Percentiles rank a stretch among this genome's conserved stretches.
phyloP scores from a whole-genome alignment of 2,797 vertebrate genomes.

The Sebastes itinus region DNA sequence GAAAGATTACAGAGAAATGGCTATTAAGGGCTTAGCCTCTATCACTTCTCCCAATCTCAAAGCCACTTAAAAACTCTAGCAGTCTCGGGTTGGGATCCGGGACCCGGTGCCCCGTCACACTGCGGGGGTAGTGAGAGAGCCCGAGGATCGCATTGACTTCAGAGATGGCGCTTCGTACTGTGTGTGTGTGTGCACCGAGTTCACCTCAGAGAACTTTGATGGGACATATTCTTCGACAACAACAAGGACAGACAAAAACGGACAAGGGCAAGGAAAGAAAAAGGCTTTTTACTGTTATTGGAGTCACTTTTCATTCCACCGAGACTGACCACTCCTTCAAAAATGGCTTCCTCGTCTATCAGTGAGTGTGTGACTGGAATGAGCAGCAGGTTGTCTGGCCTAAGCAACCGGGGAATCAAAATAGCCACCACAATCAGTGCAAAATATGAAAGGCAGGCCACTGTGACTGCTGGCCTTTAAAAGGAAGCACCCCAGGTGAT shows the following conservation, averaged over 20 bases:
- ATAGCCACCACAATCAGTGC: constrained; percentile 79
- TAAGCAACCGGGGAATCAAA: constrained; percentile 76
- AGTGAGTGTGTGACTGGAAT: constrained; percentile 67
- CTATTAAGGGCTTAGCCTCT: constrained; percentile 88
- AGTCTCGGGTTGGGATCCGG: constrained; percentile 79
- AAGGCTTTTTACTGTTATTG: constrained; percentile 48
- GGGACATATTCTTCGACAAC: constrained; percentile 49
- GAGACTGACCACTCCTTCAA: constrained; percentile 73
- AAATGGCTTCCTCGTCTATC: constrained; percentile 74
- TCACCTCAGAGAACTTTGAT: constrained; percentile 52
- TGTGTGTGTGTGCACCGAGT: constrained; percentile 30
- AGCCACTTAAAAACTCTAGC: constrained; percentile 85
- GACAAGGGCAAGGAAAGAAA: constrained; percentile 44
- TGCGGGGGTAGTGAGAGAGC: constrained; percentile 66
- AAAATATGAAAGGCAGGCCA: constrained; percentile 77
- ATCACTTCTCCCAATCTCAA: constrained; percentile 85
- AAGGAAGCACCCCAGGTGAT: constrained; percentile 62
- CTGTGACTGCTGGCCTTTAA: constrained; percentile 70
- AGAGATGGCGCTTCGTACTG: constrained; percentile 29
- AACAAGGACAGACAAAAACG: constrained; percentile 37
- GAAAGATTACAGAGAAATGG: constrained; percentile 90
- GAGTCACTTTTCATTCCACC: constrained; percentile 56
- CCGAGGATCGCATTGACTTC: constrained; percentile 59
- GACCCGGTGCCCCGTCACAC: constrained; percentile 72
- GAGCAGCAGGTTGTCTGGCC: constrained; percentile 61